Conservation (phyloP, 1,140 invertebrate species). For the Drosophila takahashii region DNA sequence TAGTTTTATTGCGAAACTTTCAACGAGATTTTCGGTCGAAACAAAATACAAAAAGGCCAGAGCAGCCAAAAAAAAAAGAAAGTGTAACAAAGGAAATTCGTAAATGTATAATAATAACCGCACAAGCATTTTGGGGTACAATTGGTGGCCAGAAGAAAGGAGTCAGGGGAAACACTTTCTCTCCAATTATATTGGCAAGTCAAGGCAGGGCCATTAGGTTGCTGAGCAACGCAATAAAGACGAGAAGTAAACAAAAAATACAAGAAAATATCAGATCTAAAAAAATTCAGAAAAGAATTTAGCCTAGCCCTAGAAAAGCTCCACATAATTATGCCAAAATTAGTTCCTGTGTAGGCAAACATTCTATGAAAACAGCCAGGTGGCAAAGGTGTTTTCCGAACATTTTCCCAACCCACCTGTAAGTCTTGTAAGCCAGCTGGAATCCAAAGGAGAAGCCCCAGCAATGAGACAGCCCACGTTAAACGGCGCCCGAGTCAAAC, state of each 20-base stretch:
- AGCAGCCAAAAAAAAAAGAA: constrained; percentile 8
- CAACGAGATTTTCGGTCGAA: constrained; percentile 75
- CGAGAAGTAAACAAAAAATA: not conserved
- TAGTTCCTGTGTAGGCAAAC: constrained; percentile 9
- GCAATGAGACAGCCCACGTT: constrained; percentile 58
- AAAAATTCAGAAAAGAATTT: no score
- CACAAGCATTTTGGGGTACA: constrained; percentile 53
- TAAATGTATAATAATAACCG: constrained; percentile 81
- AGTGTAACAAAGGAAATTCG: constrained; percentile 30
- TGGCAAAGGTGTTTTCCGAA: constrained; percentile 8
- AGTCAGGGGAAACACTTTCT: constrained; percentile 58
- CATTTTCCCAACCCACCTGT: not conserved
- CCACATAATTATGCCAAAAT: no score
- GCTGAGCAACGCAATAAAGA: constrained; percentile 13
- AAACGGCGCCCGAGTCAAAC: constrained; percentile 79
- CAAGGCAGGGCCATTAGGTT: constrained; percentile 36
- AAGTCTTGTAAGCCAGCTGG: constrained; percentile 15
- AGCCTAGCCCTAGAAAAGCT: no score
- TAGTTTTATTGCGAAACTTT: constrained; percentile 82
- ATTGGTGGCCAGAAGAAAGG: constrained; percentile 21
- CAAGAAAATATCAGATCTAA: constrained; percentile 27
- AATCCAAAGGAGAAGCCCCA: constrained; percentile 57
- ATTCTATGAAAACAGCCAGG: not conserved
- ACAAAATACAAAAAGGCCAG: constrained; percentile 54
- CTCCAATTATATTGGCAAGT: constrained; percentile 51